Evolutionary conservation across 2,797 vertebrate species (phyloP).

Genomic region (Cyclopterus lumpus): DNA sequence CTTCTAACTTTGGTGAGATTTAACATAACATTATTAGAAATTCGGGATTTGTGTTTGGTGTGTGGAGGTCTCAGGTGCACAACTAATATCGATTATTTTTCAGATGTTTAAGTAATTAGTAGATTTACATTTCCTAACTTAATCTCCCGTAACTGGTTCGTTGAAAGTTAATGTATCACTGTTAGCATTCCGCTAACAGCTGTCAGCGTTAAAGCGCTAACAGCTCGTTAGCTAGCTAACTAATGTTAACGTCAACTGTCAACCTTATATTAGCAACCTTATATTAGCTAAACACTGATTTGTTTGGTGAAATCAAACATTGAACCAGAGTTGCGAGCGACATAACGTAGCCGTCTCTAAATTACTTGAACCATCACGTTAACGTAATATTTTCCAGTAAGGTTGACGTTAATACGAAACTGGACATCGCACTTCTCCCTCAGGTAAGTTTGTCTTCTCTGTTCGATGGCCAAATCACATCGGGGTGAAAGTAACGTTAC

Average conservation of each 20-base stretch:
- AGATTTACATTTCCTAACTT: neutral
- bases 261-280: neutral
- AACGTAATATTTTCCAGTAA: neutral
- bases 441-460: neutral
- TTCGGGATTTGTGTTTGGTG: neutral
- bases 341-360: neutral
- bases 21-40: neutral
- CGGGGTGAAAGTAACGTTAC: neutral
- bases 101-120: neutral
- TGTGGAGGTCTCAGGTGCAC: neutral
- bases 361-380: neutral
- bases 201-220: constrained; percentile 10
- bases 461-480: neutral
- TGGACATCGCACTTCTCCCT: neutral
- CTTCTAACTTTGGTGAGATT: neutral
- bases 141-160: neutral
- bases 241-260: constrained; percentile 23
- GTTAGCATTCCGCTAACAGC: constrained; percentile 34
- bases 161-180: constrained; percentile 28
- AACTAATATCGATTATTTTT: neutral
- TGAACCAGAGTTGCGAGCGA: neutral
- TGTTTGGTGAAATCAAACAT: neutral
- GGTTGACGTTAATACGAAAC: neutral
- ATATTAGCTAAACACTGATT: neutral
- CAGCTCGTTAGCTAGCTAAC: constrained; percentile 32